Evolutionary conservation across 2,888 invertebrate species (phyloP).

Genomic region (Tinea pellionella): DNA sequence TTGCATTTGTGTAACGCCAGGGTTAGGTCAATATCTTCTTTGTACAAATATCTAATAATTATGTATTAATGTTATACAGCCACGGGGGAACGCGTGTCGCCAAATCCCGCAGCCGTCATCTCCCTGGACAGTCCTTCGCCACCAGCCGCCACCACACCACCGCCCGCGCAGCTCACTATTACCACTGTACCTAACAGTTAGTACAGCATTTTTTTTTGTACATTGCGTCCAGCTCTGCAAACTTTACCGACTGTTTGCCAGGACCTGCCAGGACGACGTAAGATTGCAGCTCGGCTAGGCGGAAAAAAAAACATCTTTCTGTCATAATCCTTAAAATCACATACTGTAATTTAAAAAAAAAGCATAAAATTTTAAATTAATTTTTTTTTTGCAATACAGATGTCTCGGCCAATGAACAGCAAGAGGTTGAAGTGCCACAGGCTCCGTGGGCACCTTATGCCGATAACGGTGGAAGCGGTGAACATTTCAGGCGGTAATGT

Average conservation of each 20-base stretch:
- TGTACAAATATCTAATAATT: too few species aligned
- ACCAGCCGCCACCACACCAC: constrained; percentile 33
- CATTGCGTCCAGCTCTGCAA: too few species aligned
- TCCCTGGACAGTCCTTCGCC: constrained; percentile 75
- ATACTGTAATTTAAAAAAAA: too few species aligned
- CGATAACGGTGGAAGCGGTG: constrained; percentile 22
- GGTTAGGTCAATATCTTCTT: too few species aligned
- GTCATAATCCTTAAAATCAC: too few species aligned
- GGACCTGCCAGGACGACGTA: too few species aligned
- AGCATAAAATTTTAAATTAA: too few species aligned
- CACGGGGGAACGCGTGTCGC: constrained; percentile 18
- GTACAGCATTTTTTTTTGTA: neutral
- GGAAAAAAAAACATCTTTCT: too few species aligned
- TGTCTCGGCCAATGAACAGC: constrained; percentile 24
- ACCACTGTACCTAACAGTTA: constrained; percentile 26
- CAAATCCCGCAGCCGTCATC: constrained; percentile 46
- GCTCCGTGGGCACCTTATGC: constrained; percentile 57
- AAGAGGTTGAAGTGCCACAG: constrained; percentile 31
- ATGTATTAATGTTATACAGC: constrained; percentile 27
- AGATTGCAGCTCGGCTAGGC: too few species aligned
- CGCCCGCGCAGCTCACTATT: constrained; percentile 32
- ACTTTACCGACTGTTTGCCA: too few species aligned
- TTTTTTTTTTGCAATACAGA: neutral
- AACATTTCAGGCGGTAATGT: neutral
- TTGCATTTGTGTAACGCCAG: too few species aligned